Percentiles rank a stretch among this genome's conserved stretches.
Conservation (phyloP, 2,797 vertebrate genomes). For the Luscinia luscinia region DNA sequence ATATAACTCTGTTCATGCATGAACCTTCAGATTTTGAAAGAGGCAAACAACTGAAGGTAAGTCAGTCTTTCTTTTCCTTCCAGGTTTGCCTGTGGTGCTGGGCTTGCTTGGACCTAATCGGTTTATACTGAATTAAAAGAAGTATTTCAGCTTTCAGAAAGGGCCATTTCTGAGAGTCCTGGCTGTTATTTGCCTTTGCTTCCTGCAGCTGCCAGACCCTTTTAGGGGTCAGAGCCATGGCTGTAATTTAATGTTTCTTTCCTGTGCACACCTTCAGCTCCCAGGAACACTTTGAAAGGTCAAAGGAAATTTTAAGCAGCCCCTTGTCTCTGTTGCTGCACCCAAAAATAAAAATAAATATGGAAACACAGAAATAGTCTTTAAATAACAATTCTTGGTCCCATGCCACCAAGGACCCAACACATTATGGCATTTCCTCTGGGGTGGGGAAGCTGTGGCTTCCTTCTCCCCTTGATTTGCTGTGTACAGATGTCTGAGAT, state of each 20-base stretch:
- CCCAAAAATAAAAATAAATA: conserved; percentile 11
- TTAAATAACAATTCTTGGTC: neutral
- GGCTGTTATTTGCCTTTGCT: neutral
- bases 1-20: neutral
- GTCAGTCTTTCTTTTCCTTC: neutral
- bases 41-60: neutral
- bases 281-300: conserved; percentile 63
- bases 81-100: neutral
- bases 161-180: neutral
- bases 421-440: neutral
- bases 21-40: neutral
- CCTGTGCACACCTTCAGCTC: conserved; percentile 56
- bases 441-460: neutral
- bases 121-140: neutral
- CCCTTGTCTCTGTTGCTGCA: neutral
- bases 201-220: conserved; percentile 8
- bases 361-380: neutral
- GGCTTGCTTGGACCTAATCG: neutral
- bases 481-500: neutral
- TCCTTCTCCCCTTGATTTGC: neutral
- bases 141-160: neutral
- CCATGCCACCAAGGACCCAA: neutral
- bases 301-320: conserved; percentile 53
- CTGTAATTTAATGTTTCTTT: conserved; percentile 64
- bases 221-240: conserved; percentile 27